Percentiles rank a stretch among this genome's conserved stretches.
phyloP scores from a whole-genome alignment of 2,888 invertebrate species.

The Galeruca laticollis region DNA sequence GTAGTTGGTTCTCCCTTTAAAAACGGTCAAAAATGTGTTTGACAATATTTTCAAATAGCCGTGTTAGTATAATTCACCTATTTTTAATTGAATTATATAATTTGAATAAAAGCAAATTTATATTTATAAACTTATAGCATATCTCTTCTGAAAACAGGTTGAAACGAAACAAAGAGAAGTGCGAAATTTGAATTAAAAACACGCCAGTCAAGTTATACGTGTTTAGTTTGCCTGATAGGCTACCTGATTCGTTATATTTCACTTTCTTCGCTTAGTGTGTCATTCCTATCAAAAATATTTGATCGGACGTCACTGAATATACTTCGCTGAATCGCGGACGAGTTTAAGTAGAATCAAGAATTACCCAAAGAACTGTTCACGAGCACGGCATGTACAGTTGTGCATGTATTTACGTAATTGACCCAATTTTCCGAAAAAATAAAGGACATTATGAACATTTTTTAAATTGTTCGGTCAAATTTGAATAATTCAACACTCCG shows the following conservation, averaged over 20 bases:
- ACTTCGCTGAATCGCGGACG: neutral
- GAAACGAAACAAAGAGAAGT: neutral
- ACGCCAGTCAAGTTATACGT: neutral
- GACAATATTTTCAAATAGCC: too few relatives aligned
- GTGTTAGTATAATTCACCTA: too few relatives aligned
- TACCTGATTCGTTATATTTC: neutral
- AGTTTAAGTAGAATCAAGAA: slow-evolving; percentile 18
- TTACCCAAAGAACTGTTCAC: slow-evolving; percentile 10
- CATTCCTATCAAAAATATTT: neutral
- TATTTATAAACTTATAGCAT: too few relatives aligned
- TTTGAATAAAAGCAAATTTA: neutral
- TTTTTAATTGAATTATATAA: neutral
- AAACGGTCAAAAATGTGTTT: too few relatives aligned
- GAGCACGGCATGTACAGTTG: slow-evolving; percentile 15
- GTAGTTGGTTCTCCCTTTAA: too few relatives aligned
- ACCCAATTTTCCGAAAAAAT: neutral
- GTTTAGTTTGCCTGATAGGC: neutral
- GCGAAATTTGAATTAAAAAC: neutral
- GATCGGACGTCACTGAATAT: neutral
- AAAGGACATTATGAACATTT: neutral
- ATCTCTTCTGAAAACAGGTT: neutral
- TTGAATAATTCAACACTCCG: neutral
- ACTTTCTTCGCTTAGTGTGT: slow-evolving; percentile 7
- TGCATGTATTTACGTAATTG: slow-evolving; percentile 12
- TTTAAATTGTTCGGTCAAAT: neutral